These are phyloP conservation scores for Yponomeuta cagnagella DNA, from an alignment of 2,888 invertebrate species.

Conservation along the genomic window DNA sequence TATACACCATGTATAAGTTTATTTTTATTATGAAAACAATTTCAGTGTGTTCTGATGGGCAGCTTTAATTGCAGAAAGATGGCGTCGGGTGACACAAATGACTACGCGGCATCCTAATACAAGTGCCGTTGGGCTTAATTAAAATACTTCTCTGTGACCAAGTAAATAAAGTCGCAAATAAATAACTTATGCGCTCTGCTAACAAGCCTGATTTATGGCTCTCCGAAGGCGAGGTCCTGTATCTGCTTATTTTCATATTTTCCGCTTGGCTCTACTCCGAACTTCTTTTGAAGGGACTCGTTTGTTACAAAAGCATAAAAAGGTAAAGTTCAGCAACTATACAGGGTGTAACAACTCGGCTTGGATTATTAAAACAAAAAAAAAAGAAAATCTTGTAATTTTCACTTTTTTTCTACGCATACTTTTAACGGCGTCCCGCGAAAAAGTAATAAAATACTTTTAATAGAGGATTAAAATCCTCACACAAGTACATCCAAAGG, in stretches of 20 bases:
- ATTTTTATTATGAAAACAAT: too few species aligned
- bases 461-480: too few species aligned
- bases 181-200: slow-evolving; percentile 6
- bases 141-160: not conserved
- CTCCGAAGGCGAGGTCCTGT: slow-evolving; percentile 1
- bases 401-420: too few species aligned
- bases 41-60: too few species aligned
- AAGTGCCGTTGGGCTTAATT: not conserved
- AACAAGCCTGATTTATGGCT: slow-evolving; percentile 8
- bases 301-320: not conserved
- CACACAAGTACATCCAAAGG: too few species aligned
- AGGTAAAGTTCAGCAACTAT: not conserved
- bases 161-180: slow-evolving; percentile 6
- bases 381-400: too few species aligned
- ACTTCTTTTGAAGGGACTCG: not conserved
- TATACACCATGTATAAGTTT: too few species aligned
- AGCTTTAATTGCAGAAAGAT: not conserved
- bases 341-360: too few species aligned
- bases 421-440: too few species aligned
- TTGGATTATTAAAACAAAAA: too few species aligned
- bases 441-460: too few species aligned
- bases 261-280: not conserved
- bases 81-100: not conserved
- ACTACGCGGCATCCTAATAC: not conserved
- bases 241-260: slow-evolving; percentile 8